Base-by-base conservation (phyloP, 2,797 vertebrate species). In the Euthynnus affinis region DNA sequence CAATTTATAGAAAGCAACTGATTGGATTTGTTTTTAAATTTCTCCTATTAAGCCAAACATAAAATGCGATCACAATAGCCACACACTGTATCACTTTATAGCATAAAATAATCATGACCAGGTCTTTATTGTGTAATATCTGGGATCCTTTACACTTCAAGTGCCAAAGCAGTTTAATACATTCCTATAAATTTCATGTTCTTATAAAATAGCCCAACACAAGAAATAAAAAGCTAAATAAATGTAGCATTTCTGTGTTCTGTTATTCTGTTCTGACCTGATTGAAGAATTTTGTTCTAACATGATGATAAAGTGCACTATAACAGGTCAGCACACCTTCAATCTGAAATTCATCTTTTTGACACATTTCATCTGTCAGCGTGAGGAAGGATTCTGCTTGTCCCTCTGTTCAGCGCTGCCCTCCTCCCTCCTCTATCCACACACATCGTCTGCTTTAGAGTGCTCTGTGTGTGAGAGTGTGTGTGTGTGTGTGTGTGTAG, bases 381-480 rank as follows among this genome's bases (percentile, higher is more conserved):
- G 1, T 58, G 23, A 55, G 29, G 44, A 56, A 64, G 48, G 22
- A 67, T 9, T 59, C 63, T 61, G 58, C 78, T 32, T 9, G 32
- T 72, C 68, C n/a, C 61, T 32, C 57, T 34, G 32, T 25, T 49
- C 23, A 14, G 25, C 25, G 3, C 63, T 42, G 29, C 58, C 68
- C 32, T 60, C 25, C 69, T 52, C 72, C 37, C 37, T 40, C 37
- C 29, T 32, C 29, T 53, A 69, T 68, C 73, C 76, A 55, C 48
- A n/a, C 73, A 55, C 44, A 27, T 32, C 83, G 42, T 53, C 75
- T 77, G 82, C 80, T 58, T 69, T 66, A 60, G 32, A 61, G 74
- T 32, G 78, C 34, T 29, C 27, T 29, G 27, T 29, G 27, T 29
- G 27, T 29, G 56, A 59, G 48, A 18, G 27, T 68, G 27, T 20